Conservation (phyloP, 2,113 vertebrate genomes). For the Tachysurus vachellii region DNA sequence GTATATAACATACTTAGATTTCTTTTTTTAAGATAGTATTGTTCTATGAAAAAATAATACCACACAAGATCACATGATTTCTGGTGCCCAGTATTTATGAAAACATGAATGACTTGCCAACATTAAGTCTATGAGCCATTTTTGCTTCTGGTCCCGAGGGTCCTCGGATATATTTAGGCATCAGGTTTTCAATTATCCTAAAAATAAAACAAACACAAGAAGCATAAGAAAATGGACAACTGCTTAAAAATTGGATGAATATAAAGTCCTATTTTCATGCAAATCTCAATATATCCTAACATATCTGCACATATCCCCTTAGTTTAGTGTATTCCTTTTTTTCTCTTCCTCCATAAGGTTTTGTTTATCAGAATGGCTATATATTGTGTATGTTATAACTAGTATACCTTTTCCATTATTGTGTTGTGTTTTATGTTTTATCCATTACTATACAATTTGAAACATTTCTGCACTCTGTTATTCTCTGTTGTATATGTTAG, state of each 20-base stretch:
- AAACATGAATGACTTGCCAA: slow-evolving; percentile 51
- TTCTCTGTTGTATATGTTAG: too few species aligned
- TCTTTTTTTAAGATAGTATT: background rate
- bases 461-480: too few species aligned
- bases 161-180: slow-evolving; percentile 69
- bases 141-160: slow-evolving; percentile 67
- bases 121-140: slow-evolving; percentile 64
- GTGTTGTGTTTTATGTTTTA: too few species aligned
- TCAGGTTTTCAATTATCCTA: slow-evolving; percentile 67
- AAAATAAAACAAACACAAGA: slow-evolving; percentile 4
- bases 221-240: background rate
- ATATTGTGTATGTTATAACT: too few species aligned
- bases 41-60: background rate
- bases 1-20: background rate
- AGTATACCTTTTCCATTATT: too few species aligned
- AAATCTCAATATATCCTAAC: background rate
- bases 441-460: too few species aligned
- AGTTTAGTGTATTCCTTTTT: too few species aligned
- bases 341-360: too few species aligned
- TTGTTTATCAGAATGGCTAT: too few species aligned
- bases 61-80: background rate
- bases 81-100: background rate
- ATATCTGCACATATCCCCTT: background rate
- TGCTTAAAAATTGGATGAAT: background rate
- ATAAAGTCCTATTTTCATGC: background rate